Evolutionary conservation across 1,140 invertebrate species (phyloP).

Genomic region (Tetraneura akinire): DNA sequence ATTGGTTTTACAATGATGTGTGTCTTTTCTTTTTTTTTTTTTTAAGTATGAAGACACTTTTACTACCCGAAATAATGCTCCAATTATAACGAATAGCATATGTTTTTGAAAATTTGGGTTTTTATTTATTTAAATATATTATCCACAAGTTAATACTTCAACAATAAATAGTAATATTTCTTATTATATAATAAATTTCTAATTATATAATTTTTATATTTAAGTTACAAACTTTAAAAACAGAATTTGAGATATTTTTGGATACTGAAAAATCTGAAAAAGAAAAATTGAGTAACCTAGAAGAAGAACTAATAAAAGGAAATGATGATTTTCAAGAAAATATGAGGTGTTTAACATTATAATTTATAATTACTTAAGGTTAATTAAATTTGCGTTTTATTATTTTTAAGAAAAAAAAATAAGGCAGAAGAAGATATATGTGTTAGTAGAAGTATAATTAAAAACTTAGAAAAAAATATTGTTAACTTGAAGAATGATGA

Average conservation of each 20-base stretch:
- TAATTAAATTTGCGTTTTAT: neutral
- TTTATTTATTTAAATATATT: too few relatives aligned
- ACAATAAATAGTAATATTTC: too few relatives aligned
- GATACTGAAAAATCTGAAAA: constrained; percentile 43
- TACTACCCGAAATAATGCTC: too few relatives aligned
- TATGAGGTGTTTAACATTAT: constrained; percentile 7
- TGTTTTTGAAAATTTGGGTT: too few relatives aligned
- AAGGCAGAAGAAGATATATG: constrained; percentile 12
- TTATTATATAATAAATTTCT: too few relatives aligned
- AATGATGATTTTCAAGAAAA: constrained; percentile 17
- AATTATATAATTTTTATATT: too few relatives aligned
- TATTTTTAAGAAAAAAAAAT: constrained; percentile 24
- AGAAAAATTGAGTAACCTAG: constrained; percentile 16
- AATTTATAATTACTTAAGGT: neutral
- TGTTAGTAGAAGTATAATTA: neutral
- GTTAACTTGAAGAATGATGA: constrained; percentile 18
- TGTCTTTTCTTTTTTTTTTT: too few relatives aligned
- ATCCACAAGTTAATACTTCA: too few relatives aligned
- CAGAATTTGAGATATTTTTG: constrained; percentile 34
- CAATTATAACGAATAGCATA: too few relatives aligned
- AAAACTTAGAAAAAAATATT: constrained; percentile 20
- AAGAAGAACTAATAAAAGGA: neutral
- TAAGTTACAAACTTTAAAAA: constrained; percentile 44
- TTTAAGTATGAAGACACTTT: too few relatives aligned
- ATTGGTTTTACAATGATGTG: too few relatives aligned